These are phyloP conservation scores for Anguilla marmorata DNA, from an alignment of 2,797 vertebrate genomes.

Conservation along the genomic window DNA sequence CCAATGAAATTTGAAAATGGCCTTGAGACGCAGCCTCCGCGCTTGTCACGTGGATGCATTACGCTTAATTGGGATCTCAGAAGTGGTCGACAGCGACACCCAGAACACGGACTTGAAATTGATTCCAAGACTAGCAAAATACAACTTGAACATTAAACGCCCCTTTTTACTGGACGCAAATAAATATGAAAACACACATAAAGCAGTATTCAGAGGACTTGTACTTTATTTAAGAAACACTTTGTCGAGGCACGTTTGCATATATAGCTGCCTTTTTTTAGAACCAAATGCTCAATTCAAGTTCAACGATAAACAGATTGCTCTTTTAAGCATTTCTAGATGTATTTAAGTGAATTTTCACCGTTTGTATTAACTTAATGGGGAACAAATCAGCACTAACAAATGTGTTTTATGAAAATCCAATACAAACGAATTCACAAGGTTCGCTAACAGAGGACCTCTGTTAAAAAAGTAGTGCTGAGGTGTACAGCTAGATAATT, in stretches of 20 bases:
- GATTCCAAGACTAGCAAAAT: slow-evolving; percentile 52
- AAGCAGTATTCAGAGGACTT: slow-evolving; percentile 7
- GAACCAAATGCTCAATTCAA: slow-evolving; percentile 34
- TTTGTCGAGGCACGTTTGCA: background rate
- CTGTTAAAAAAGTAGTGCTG: slow-evolving; percentile 24
- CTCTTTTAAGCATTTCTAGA: background rate
- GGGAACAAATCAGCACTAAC: background rate
- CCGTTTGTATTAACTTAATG: background rate
- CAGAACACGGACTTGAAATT: slow-evolving; percentile 81
- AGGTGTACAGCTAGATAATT: background rate
- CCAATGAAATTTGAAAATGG: slow-evolving; percentile 99
- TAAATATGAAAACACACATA: slow-evolving; percentile 32
- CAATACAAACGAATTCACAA: background rate
- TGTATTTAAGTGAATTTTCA: background rate
- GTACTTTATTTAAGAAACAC: background rate
- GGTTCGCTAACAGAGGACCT: background rate
- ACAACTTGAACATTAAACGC: slow-evolving; percentile 35
- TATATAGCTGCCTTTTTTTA: background rate
- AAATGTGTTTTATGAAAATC: background rate
- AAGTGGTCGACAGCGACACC: slow-evolving; percentile 96
- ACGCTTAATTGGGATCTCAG: slow-evolving; percentile 71
- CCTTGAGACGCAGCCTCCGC: slow-evolving; percentile 94
- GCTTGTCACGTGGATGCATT: slow-evolving; percentile 74
- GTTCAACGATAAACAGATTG: slow-evolving; percentile 40
- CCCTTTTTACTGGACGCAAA: slow-evolving; percentile 23